A percentile compares a stretch with the other conserved stretches of the same genome.
Evolutionary conservation across 2,888 invertebrate genomes (phyloP).

Genomic region (Spodoptera littoralis): DNA sequence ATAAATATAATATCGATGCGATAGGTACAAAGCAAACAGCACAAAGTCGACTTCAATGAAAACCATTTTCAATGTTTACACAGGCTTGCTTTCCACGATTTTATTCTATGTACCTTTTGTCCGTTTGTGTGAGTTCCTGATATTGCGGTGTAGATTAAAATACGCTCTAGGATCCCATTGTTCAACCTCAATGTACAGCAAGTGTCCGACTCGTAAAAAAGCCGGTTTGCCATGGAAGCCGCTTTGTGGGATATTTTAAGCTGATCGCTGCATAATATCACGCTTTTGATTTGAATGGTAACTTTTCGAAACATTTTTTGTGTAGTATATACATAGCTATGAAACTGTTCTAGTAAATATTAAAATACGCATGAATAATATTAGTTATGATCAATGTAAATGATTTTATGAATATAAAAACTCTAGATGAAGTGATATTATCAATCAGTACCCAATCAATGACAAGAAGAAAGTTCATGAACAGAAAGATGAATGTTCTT

Average conservation of each 20-base stretch:
- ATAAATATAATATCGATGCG: too few relatives aligned
- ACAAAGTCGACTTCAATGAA: neutral
- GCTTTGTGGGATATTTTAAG: constrained; percentile 27
- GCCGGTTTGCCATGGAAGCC: constrained; percentile 6
- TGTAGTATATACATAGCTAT: neutral
- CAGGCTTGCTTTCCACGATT: constrained; percentile 24
- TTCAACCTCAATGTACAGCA: constrained; percentile 44
- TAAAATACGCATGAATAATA: too few relatives aligned
- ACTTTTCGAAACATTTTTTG: neutral
- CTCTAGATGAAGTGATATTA: neutral
- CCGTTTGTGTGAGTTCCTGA: constrained; percentile 34
- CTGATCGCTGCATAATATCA: constrained; percentile 9
- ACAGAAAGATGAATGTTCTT: too few relatives aligned
- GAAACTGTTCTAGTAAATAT: too few relatives aligned
- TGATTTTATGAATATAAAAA: neutral
- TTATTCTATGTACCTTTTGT: constrained; percentile 27
- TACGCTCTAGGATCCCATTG: constrained; percentile 43
- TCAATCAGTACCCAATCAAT: too few relatives aligned
- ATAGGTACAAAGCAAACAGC: too few relatives aligned
- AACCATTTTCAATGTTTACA: constrained; percentile 23
- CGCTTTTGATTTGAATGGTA: too few relatives aligned
- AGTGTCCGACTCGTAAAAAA: constrained; percentile 35
- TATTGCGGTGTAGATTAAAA: constrained; percentile 48
- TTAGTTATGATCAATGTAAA: too few relatives aligned
- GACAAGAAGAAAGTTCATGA: too few relatives aligned